Base-by-base conservation (phyloP, 2,113 vertebrate species). In the Cairina moschata region DNA sequence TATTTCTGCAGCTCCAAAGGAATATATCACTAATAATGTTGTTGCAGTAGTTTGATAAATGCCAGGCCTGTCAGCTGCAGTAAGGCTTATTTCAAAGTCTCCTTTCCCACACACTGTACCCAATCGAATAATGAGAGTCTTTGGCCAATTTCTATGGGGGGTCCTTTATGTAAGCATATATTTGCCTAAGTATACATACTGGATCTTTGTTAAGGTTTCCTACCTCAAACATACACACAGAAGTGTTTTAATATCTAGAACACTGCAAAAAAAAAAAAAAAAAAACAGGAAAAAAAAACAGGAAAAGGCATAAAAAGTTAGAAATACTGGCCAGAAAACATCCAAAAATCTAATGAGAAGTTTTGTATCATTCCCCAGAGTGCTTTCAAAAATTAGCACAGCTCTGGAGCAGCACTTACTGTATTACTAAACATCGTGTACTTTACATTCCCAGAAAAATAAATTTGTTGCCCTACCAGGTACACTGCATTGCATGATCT, bases 311-410 rank as follows among this genome's bases (percentile, higher is more conserved):
- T 5, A 83, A 52, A 59, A 82, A 38, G 10, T 34, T 38, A 63
- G 78, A 80, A 76, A 83, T 52, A 95, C 95, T 85, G 97, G 89
- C 92, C 96, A 84, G 87, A 81, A 94, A 87, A 93, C 89, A 81
- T 67, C 93, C 28, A 29, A 73, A 77, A 82, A 72, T 50, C 66
- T 88, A 86, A 76, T 62, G 42, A 81, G 25, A 87, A 87, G 28
- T 21, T 88, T 59, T 48, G 6, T 17, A 77, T 58, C 23, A 60
- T 63, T 63, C 25, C 20, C 29, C 46, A 62, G 67, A 82, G 44
- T 40, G 44, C 54, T 74, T 81, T 90, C 73, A 52, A 58, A 58
- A 81, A 68, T 69, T 59, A 69, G 76, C 63, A 66, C 9, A 89
- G 78, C 62, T 89, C 68, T 81, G 56, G 15, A 95, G 62, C 58